Evolutionary conservation across 2,113 vertebrate species (phyloP), one percentile per base, ranked within the genome.

Genomic region (Dendropsophus ebraccatus): DNA sequence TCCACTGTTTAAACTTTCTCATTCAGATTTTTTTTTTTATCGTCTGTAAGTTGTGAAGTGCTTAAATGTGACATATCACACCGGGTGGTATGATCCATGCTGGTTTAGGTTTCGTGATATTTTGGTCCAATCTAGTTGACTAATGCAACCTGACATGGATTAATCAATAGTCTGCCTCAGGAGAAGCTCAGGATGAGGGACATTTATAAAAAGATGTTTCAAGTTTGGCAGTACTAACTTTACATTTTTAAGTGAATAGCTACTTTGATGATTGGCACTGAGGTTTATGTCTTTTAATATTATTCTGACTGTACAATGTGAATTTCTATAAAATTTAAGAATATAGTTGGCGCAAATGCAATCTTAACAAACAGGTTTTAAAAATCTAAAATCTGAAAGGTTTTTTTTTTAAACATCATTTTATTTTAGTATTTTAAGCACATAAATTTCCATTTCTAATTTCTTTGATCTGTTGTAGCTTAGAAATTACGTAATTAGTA

Each of bases 61-160:
- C 85, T 81, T 81, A 87, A 81, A 58, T 81, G 85, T 87, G 85
- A 87, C 85, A 87, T 49, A 62, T 87, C 85, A 81, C 85, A 81
- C 67, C 78, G 25, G 85, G 85, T 87, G 85, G 85, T 80, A 81
- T 81, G 77, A 81, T 73, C 77, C 85, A 81, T 74, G 85, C 85
- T 81, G 85, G 47, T 87, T 87, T 45, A 73, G 77, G 70, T 62
- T 87, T 56, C 77, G 85, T 87, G 85, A 87, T 87, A 69, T 87
- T 81, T 87, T 87, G 85, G 77, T 62, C 76, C 52, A 81, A 74
- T 62, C 54, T 73, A 60, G 50, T 87, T 87, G 77, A 87, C 78
- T 87, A 87, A 87, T 87, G 65, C 85, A 87, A 87, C 78, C 78
- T 87, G 85, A 87, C 85, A 87, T 74, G 85, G 47, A 81, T 62